These are phyloP conservation scores for Escarpia spicata DNA, from an alignment of 2,888 invertebrate genomes.

Conservation along the genomic window DNA sequence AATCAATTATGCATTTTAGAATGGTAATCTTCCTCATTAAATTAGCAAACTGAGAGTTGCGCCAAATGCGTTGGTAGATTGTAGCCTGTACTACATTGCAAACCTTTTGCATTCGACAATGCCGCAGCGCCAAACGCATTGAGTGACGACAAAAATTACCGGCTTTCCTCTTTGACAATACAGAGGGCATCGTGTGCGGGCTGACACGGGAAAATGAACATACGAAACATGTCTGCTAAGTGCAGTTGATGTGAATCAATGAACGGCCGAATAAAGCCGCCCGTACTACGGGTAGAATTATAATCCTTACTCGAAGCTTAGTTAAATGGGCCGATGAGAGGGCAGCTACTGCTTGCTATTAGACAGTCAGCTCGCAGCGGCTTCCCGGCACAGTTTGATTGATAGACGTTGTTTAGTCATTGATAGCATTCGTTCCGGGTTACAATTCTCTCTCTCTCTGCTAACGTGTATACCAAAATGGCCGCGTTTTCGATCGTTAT, in stretches of 20 bases:
- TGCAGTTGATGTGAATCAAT: not conserved
- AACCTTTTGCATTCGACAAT: too few relatives aligned
- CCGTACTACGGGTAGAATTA: constrained; percentile 5
- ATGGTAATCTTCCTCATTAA: not conserved
- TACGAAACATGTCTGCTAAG: not conserved
- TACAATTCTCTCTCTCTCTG: not conserved
- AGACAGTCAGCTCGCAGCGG: not conserved
- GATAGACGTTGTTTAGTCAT: not conserved
- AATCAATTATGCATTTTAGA: not conserved
- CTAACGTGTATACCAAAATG: not conserved
- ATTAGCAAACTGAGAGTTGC: too few relatives aligned
- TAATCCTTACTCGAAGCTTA: not conserved
- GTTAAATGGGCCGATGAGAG: constrained; percentile 12
- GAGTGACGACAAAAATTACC: not conserved
- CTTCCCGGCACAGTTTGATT: not conserved
- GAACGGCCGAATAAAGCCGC: not conserved
- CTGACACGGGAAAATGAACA: not conserved
- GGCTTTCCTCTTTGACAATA: not conserved
- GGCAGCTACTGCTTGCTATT: not conserved
- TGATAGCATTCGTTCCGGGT: not conserved
- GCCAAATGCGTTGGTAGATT: too few relatives aligned
- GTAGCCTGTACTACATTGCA: too few relatives aligned
- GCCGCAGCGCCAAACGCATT: too few relatives aligned
- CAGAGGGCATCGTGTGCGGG: not conserved
- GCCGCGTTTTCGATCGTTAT: not conserved